Base-by-base conservation (phyloP, 1,140 invertebrate species). In the Archegozetes longisetosus region DNA sequence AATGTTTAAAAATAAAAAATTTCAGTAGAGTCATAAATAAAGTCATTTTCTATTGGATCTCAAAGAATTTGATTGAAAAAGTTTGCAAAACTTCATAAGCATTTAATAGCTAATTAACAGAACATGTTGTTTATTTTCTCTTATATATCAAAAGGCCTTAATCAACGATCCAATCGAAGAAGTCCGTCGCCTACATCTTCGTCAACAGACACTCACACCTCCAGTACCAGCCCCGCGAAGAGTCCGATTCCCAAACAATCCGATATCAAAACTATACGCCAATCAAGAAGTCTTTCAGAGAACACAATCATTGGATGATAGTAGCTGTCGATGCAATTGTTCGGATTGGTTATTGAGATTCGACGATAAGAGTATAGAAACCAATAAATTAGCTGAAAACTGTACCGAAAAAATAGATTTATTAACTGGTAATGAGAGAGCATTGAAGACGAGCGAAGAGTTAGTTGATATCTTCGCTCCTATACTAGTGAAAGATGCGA, bases 161-260 rank as follows among this genome's bases (percentile, higher is more conserved):
- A 20, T 47, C 17, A 55, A 13, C 28, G 54, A 55, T 55, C 54
- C 54, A 22, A 55, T 55, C n/a, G 54, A 55, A 47, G 28, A 32
- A 23, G 40, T 55, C n/a, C 54, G 54, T 47, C 54, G 54, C 12
- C 23, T 55, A 32, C 54, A 55, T 47, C 22, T 55, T 2, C 54
- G 32, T 13, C 54, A 29, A 24, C 13, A 40, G 6, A 40, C 32
- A 17, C 17, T 40, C 6, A 40, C 32, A 40, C 32, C 32, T 6
- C 32, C 32, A 17, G 32, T 40, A 40, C 32, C 32, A 17, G 32
- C 32, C 6, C 32, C 32, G 6, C 32, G 32, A 40, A 40, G 17
- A 40, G 17, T 40, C 6, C 32, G 32, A 40, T 40, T 40, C 6
- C 6, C 32, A 9, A 40, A 40, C 17, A 6, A 40, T 9, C 6